Evolutionary conservation across 2,888 invertebrate species (phyloP).

Genomic region (Phorcus lineatus): DNA sequence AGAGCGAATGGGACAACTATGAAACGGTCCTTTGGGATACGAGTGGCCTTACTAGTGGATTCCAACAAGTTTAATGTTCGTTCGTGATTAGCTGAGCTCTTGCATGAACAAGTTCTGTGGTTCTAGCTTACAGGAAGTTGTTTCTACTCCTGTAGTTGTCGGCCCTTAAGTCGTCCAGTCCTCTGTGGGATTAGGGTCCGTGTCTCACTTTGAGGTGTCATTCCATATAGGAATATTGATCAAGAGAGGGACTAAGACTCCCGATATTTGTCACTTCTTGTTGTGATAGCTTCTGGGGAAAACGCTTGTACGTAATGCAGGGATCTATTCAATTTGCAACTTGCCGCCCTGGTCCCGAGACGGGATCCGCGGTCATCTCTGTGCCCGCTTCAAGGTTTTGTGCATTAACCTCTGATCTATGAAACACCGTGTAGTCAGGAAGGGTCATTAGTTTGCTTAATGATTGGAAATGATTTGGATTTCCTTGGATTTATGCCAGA

Average conservation of each 20-base stretch:
- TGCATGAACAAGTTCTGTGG: neutral
- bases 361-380: neutral
- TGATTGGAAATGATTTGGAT: conserved; percentile 4
- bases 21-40: neutral
- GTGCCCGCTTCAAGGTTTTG: neutral
- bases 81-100: neutral
- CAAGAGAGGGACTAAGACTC: neutral
- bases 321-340: too few species aligned
- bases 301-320: too few species aligned
- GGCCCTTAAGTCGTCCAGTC: too few species aligned
- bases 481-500: neutral
- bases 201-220: conserved; percentile 14
- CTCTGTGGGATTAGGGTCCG: neutral
- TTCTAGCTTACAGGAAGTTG: neutral
- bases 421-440: neutral
- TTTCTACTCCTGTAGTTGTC: too few species aligned
- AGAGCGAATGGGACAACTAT: neutral
- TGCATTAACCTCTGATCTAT: conserved; percentile 14
- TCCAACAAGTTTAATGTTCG: conserved; percentile 2
- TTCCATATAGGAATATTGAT: conserved; percentile 12
- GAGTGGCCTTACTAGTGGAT: neutral
- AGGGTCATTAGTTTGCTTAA: conserved; percentile 7
- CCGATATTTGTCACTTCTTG: neutral
- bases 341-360: too few species aligned
- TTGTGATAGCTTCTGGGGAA: neutral